Base-by-base conservation (phyloP, 2,113 vertebrate genomes). In the Macaca nemestrina region DNA sequence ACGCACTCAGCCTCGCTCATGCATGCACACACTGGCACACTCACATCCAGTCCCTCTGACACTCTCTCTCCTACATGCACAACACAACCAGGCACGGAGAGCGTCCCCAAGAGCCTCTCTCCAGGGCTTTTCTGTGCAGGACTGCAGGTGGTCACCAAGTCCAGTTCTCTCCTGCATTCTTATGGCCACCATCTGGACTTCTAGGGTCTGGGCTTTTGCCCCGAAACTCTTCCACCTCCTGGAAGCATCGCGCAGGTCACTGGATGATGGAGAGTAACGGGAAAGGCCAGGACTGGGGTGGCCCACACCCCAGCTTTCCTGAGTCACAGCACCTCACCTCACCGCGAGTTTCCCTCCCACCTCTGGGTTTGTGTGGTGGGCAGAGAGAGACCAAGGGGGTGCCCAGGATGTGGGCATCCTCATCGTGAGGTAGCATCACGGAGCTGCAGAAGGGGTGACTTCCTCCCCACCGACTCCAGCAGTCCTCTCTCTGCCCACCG, bases 261-360 rank as follows among this genome's bases (percentile, higher is more conserved):
- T 5, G 18, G 40, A 43, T 35, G 25, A 16, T 4, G 12, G 5
- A 64, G 59, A 48, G 2, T 3, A 18, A 38, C 17, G 9, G 18
- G 52, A 38, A 59, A 12, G 55, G 7, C 1, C 25, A 4, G 40
- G 32, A 35, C 6, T 2, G 10, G 32, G 67, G 18, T 45, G 38
- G 16, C 18, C 57, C 12, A 20, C 38, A 84, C 52, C 35, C 2
- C 70, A n/a, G 13, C 27, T 4, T 2, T 11, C 78, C 68, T 11
- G 20, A 48, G 43, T 30, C 96, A 52, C n/a, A 17, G 67, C 22
- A 16, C 45, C 82, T 18, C 52, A 55, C 38, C 45, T 32, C 43
- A 16, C 3, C 3, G 0, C 1, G 17, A 43, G 57, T 30, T 20
- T 23, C 23, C 16, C 35, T 12, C 5, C 10, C 0, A 17, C 6